A percentile compares a stretch with the other conserved stretches of the same genome.
Conservation (phyloP, 2,888 invertebrate species). For the Lamproptera curius region DNA sequence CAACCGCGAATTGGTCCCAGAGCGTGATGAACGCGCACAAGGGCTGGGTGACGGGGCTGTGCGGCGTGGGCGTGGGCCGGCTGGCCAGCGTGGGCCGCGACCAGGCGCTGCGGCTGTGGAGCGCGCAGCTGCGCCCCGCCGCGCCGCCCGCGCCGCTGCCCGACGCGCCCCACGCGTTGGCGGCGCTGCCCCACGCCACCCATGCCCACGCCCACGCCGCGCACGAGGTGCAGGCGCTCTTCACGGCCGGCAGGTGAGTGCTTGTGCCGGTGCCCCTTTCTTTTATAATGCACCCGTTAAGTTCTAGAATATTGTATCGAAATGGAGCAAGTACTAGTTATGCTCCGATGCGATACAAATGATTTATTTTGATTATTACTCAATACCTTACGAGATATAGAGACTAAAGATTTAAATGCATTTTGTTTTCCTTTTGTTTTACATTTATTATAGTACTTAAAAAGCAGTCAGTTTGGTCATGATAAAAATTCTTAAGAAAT, state of each 20-base stretch:
- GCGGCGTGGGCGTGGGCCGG: slow-evolving; percentile 44
- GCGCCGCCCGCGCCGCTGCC: slow-evolving; percentile 62
- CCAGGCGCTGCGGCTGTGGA: slow-evolving; percentile 87
- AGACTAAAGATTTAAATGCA: no score
- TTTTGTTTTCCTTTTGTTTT: no score
- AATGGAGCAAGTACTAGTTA: no score
- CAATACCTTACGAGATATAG: no score
- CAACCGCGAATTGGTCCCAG: slow-evolving; percentile 32
- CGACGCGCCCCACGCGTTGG: slow-evolving; percentile 81
- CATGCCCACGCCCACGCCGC: no score
- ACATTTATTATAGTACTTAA: no score
- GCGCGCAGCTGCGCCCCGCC: slow-evolving; percentile 76
- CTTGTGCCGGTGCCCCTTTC: not conserved
- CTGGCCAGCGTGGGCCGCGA: slow-evolving; percentile 87
- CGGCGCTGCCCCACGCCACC: slow-evolving; percentile 54
- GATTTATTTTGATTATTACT: no score
- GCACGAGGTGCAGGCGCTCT: slow-evolving; percentile 53
- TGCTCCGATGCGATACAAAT: no score
- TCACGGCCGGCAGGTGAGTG: slow-evolving; percentile 91
- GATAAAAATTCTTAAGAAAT: no score
- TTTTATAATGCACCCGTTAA: no score
- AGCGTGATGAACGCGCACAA: slow-evolving; percentile 89
- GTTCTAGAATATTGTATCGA: no score
- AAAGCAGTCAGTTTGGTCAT: no score
- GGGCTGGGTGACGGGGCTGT: slow-evolving; percentile 90